Conservation (phyloP, 2,113 vertebrate species). For the Charadrius vociferus region DNA sequence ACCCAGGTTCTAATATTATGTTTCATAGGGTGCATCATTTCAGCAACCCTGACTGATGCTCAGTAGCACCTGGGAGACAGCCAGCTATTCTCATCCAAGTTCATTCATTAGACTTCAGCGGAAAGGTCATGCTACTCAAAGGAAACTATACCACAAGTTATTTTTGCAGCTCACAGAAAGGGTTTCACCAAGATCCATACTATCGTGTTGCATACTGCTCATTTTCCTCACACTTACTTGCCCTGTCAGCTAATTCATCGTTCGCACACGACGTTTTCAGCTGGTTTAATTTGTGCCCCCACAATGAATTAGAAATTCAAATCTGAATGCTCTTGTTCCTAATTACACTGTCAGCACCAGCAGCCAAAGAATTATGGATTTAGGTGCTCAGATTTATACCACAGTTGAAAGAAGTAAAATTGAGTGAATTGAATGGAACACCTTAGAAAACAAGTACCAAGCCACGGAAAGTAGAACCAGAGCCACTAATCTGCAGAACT, state of each 20-base stretch:
- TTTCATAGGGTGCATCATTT: constrained; percentile 46
- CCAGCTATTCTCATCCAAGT: constrained; percentile 20
- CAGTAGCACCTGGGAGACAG: constrained; percentile 30
- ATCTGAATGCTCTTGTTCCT: background rate
- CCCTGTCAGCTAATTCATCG: background rate
- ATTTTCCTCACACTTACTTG: background rate
- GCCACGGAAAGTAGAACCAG: background rate
- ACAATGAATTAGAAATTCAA: constrained; percentile 17
- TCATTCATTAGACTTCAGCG: constrained; percentile 50
- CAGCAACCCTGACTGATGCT: constrained; percentile 30
- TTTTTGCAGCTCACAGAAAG: constrained; percentile 45
- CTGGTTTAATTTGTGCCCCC: background rate
- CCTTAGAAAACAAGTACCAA: background rate
- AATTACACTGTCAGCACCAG: constrained; percentile 36
- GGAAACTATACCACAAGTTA: constrained; percentile 37
- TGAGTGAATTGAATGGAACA: background rate
- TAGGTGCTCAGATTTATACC: background rate
- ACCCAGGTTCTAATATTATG: constrained; percentile 34
- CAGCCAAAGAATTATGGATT: constrained; percentile 15
- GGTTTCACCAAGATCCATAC: background rate
- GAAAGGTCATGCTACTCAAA: constrained; percentile 57
- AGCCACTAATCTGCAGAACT: background rate
- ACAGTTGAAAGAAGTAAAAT: background rate
- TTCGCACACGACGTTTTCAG: background rate
- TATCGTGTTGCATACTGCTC: background rate